Base-by-base conservation (phyloP, 1,140 invertebrate species). In the Diploscapter pachys region DNA sequence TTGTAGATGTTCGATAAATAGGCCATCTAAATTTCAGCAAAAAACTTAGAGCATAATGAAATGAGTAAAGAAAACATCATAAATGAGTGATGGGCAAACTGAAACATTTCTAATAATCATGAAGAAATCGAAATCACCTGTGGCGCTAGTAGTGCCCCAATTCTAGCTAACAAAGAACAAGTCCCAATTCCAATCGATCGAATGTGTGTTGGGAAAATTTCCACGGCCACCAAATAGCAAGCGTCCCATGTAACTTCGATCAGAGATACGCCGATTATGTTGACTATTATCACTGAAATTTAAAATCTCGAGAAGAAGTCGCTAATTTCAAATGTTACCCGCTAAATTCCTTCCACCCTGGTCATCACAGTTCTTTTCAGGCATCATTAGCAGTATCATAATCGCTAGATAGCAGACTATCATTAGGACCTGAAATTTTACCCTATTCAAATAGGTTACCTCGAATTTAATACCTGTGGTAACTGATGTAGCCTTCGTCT, bases 171-270 rank as follows among this genome's bases (percentile, higher is more conserved):
- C 3, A 91, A 91, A 82, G 92, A 93, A 86, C 93, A 94, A 3
- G 92, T 91, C 3, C 93, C 93, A 0, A 95, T 90, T 2, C 93
- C 93, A 54, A 93, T 90, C 53, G 92, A 91, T 77, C 93, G 86
- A 77, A 94, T 89, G 63, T 92, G 92, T 4, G 93, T 94, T 0
- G 93, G 93, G 86, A 94, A 95, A 9, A 90, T 89, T 89, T 90
- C 74, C 6, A 56, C 74, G 6, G 70, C 74, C 8, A 72, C 69
- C 4, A 76, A 61, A 65, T 76, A 76, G 9, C 74, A 76, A 4
- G 74, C 74, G 56, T 76, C 74, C 74, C 74, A 76, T 2, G 74
- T 76, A 54, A 72, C 11, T 56, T 76, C 74, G 53, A 76, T 76
- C 31, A 76, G 61, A 4, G 71, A 72, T 3, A 61, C 67, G 13